phyloP scores from a whole-genome alignment of 2,888 invertebrate species.

The Drosophila ustulata region DNA sequence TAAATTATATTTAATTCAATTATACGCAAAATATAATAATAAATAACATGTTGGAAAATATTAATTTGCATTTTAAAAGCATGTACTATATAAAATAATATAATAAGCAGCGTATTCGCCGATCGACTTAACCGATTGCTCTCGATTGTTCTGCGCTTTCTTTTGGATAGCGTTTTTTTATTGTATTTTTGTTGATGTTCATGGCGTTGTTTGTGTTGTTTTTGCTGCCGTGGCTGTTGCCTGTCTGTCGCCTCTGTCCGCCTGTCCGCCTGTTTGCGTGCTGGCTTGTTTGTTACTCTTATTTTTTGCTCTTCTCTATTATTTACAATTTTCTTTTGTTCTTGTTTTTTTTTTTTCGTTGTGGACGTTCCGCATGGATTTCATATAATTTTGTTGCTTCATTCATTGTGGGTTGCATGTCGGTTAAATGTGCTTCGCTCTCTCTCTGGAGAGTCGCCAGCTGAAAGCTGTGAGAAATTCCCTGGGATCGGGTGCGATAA shows the following conservation, averaged over 20 bases:
- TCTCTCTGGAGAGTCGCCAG: slow-evolving; percentile 38
- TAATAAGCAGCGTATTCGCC: slow-evolving; percentile 9
- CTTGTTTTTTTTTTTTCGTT: slow-evolving; percentile 20
- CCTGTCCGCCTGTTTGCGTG: slow-evolving; percentile 67
- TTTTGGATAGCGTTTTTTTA: slow-evolving; percentile 11
- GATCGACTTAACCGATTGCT: slow-evolving; percentile 9
- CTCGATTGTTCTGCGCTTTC: neutral
- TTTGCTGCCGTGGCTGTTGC: slow-evolving; percentile 27
- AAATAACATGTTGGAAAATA: no score
- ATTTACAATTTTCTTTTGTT: slow-evolving; percentile 15
- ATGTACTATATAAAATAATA: no score
- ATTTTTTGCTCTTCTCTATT: slow-evolving; percentile 34
- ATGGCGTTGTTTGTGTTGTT: slow-evolving; percentile 34
- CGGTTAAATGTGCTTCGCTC: slow-evolving; percentile 51
- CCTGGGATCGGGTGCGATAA: slow-evolving; percentile 47
- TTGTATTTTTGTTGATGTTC: slow-evolving; percentile 34
- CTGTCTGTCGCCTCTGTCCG: slow-evolving; percentile 60
- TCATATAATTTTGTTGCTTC: slow-evolving; percentile 79
- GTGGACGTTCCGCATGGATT: slow-evolving; percentile 54
- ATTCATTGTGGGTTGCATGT: slow-evolving; percentile 79
- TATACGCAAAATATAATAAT: no score
- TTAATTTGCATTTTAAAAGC: no score
- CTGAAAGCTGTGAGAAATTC: slow-evolving; percentile 32
- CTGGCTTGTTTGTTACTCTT: slow-evolving; percentile 61
- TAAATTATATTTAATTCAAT: no score